Conservation (phyloP, 2,888 invertebrate species). For the Apamea anceps region DNA sequence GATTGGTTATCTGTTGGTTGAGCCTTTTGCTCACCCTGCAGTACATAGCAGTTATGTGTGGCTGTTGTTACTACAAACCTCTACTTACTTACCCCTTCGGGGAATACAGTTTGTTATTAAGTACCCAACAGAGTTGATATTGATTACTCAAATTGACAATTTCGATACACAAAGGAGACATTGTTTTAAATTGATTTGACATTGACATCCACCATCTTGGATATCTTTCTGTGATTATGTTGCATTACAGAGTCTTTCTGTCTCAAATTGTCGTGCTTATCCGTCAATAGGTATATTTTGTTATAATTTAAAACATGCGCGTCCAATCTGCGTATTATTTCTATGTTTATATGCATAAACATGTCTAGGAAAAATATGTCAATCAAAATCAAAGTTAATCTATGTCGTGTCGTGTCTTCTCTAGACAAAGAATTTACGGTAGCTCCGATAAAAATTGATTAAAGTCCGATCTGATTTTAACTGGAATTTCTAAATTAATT, state of each 20-base stretch:
- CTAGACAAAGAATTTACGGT: too few species aligned
- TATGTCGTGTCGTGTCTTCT: background rate
- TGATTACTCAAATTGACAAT: slow-evolving; percentile 24
- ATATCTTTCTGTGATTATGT: slow-evolving; percentile 25
- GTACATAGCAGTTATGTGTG: too few species aligned
- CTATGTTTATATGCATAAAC: background rate
- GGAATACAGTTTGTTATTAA: background rate
- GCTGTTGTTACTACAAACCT: too few species aligned
- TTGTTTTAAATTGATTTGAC: slow-evolving; percentile 41
- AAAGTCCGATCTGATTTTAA: too few species aligned
- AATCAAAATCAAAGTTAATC: background rate
- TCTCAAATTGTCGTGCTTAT: slow-evolving; percentile 29
- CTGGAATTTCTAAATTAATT: too few species aligned
- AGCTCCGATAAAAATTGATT: too few species aligned
- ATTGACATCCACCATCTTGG: slow-evolving; percentile 42
- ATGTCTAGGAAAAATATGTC: background rate
- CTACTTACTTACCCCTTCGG: background rate
- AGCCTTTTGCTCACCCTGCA: too few species aligned
- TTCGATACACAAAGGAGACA: slow-evolving; percentile 24
- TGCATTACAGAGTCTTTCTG: slow-evolving; percentile 29
- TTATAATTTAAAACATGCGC: slow-evolving; percentile 17
- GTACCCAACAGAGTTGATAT: slow-evolving; percentile 9
- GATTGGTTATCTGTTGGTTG: too few species aligned
- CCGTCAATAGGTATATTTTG: slow-evolving; percentile 15
- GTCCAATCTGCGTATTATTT: background rate